Evolutionary conservation across 1,140 invertebrate species (phyloP).

Genomic region (Trypoxylus dichotomus): DNA sequence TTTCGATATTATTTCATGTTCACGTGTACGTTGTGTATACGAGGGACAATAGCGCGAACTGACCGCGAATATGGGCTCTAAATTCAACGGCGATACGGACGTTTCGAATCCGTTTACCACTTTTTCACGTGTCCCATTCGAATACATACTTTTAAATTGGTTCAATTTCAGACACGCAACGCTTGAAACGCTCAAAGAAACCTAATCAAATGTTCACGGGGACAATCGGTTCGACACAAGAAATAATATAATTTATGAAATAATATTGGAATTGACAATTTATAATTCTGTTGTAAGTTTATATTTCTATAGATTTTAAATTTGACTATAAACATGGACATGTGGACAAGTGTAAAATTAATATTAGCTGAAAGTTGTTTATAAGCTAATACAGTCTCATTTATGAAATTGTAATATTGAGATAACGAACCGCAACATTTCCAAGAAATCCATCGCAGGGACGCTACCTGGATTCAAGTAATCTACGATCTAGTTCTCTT

Average conservation of each 20-base stretch:
- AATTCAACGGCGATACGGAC: background rate
- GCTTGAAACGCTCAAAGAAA: slow-evolving; percentile 5
- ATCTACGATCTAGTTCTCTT: no score
- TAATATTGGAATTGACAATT: background rate
- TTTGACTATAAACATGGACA: no score
- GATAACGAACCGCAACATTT: no score
- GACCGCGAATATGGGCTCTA: background rate
- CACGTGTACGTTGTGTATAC: background rate
- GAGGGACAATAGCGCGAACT: background rate
- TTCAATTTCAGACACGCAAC: slow-evolving; percentile 19
- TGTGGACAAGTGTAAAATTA: no score
- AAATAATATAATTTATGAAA: background rate
- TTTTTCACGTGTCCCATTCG: slow-evolving; percentile 20
- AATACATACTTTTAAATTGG: slow-evolving; percentile 24
- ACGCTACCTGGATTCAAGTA: no score
- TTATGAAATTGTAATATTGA: no score
- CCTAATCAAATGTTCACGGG: slow-evolving; percentile 17
- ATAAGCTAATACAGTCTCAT: no score
- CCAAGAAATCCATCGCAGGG: no score
- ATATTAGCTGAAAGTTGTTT: no score
- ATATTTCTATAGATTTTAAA: no score
- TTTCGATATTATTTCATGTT: slow-evolving; percentile 20
- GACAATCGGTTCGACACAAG: background rate
- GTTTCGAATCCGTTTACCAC: background rate
- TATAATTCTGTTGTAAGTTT: background rate